Evolutionary conservation across 1,140 invertebrate genomes (phyloP).

Genomic region (Chelonus insularis): DNA sequence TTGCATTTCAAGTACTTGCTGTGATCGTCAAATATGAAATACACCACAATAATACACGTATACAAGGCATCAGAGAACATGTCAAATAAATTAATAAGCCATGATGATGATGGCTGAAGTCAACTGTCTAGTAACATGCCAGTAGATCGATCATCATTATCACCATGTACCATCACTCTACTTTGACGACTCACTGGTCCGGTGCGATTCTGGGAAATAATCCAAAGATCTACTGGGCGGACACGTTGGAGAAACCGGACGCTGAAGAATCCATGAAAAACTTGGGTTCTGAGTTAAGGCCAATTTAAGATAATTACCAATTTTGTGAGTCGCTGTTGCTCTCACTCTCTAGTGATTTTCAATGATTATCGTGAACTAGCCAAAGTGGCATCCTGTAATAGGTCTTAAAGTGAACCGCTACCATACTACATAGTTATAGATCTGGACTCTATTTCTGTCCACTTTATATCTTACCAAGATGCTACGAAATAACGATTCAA

Average conservation of each 20-base stretch:
- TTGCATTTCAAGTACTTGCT: constrained; percentile 13
- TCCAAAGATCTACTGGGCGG: background rate
- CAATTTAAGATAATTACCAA: constrained; percentile 20
- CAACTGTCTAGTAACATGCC: background rate
- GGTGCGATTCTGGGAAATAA: constrained; percentile 15
- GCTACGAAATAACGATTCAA: too few relatives aligned
- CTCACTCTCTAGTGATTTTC: background rate
- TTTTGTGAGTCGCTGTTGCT: constrained; percentile 13
- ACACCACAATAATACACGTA: too few relatives aligned
- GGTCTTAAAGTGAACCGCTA: too few relatives aligned
- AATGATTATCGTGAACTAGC: background rate
- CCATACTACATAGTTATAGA: too few relatives aligned
- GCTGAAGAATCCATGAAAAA: constrained; percentile 11
- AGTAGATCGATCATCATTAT: constrained; percentile 1
- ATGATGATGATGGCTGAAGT: too few relatives aligned
- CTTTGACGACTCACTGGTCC: constrained; percentile 6
- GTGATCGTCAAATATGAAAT: too few relatives aligned
- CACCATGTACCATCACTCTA: background rate
- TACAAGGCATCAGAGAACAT: too few relatives aligned
- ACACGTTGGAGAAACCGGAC: constrained; percentile 6
- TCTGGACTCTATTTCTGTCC: too few relatives aligned
- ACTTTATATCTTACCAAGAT: too few relatives aligned
- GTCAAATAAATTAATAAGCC: too few relatives aligned
- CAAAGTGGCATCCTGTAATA: too few relatives aligned
- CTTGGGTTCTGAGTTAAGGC: background rate